Percentiles rank a stretch among this genome's conserved stretches.
phyloP scores from a whole-genome alignment of 2,888 invertebrate genomes.

The Calameuta idolon region DNA sequence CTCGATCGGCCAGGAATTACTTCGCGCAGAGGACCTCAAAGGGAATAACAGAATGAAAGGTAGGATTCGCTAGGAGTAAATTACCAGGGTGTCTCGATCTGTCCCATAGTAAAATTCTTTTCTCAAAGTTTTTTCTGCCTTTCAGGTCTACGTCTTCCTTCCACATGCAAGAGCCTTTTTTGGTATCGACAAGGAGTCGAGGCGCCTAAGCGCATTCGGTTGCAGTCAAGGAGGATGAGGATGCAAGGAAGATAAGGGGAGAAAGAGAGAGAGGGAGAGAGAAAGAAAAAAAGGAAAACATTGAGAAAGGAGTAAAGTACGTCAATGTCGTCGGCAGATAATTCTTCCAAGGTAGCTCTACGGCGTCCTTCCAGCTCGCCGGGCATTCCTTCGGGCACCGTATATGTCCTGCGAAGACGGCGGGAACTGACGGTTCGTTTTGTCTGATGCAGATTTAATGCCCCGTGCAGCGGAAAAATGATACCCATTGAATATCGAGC shows the following conservation, averaged over 20 bases:
- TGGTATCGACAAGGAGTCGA: neutral
- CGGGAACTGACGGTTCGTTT: constrained; percentile 9
- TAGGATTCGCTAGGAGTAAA: neutral
- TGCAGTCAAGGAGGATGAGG: neutral
- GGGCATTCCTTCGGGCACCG: neutral
- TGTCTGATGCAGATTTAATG: constrained; percentile 9
- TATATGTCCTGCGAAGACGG: neutral
- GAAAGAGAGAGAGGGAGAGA: no score
- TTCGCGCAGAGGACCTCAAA: neutral
- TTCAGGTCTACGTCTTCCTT: neutral
- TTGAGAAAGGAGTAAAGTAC: neutral
- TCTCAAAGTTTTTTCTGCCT: neutral
- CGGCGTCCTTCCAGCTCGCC: neutral
- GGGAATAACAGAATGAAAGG: neutral
- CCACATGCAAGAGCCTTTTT: neutral
- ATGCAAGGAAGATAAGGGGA: neutral
- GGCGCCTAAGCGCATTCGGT: neutral
- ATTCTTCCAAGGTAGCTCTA: neutral
- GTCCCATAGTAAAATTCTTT: neutral
- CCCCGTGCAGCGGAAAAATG: constrained; percentile 9
- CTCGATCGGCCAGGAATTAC: neutral
- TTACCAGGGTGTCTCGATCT: neutral
- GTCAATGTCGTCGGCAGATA: neutral
- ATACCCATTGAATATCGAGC: constrained; percentile 8
- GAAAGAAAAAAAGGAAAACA: neutral